Conservation (phyloP, 1,140 invertebrate genomes). For the Drosophila sulfurigaster region DNA sequence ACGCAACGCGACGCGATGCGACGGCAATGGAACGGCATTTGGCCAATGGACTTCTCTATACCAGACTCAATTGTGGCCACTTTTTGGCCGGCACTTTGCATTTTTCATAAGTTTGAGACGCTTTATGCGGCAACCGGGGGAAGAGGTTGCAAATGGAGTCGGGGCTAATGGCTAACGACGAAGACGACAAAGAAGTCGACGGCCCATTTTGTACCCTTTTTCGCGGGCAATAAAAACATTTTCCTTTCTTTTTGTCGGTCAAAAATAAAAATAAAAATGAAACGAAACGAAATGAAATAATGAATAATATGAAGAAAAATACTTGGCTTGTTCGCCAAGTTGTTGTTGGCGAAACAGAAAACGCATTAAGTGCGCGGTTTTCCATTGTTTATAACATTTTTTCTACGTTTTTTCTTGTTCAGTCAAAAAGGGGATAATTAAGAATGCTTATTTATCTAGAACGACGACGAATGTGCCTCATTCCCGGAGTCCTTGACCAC, state of each 20-base stretch:
- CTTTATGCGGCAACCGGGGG: slow-evolving; percentile 29
- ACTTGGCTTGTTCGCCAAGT: slow-evolving; percentile 50
- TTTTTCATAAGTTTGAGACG: slow-evolving; percentile 69
- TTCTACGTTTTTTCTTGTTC: slow-evolving; percentile 35
- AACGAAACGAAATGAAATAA: slow-evolving; percentile 60
- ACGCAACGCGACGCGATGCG: no score
- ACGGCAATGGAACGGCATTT: slow-evolving; percentile 25
- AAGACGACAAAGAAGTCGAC: slow-evolving; percentile 44
- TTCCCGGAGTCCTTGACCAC: slow-evolving; percentile 59
- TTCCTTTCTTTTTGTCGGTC: slow-evolving; percentile 53
- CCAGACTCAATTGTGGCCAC: slow-evolving; percentile 28
- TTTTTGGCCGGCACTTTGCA: slow-evolving; percentile 65
- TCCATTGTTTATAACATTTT: slow-evolving; percentile 79
- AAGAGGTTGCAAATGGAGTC: slow-evolving; percentile 18
- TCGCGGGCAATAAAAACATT: slow-evolving; percentile 82
- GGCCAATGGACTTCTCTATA: background rate
- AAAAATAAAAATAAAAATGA: slow-evolving; percentile 26
- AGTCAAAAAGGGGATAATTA: slow-evolving; percentile 77
- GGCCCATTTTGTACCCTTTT: slow-evolving; percentile 77
- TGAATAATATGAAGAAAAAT: slow-evolving; percentile 83
- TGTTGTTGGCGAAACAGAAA: slow-evolving; percentile 67
- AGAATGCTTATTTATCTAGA: slow-evolving; percentile 84
- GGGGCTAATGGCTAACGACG: slow-evolving; percentile 69
- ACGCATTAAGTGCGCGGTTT: slow-evolving; percentile 82
- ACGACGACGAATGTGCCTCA: slow-evolving; percentile 73